phyloP scores from a whole-genome alignment of 2,113 vertebrate species.

The Oriolus oriolus region DNA sequence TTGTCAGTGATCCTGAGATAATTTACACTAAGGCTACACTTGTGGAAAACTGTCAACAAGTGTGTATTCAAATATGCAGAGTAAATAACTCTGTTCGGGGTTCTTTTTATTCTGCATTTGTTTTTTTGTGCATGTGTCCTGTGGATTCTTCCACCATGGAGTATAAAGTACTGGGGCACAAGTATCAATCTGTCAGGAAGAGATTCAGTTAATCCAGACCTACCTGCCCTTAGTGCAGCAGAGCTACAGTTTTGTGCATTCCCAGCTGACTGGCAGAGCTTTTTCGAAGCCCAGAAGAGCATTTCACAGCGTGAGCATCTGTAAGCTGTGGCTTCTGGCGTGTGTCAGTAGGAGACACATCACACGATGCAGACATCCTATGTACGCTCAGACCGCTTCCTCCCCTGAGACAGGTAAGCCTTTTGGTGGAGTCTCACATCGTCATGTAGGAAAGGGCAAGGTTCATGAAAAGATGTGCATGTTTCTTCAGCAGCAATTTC shows the following conservation, averaged over 20 bases:
- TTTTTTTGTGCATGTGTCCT: background rate
- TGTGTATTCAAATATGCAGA: background rate
- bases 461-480: fast-evolving
- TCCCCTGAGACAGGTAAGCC: background rate
- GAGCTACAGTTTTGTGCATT: background rate
- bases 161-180: background rate
- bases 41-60: background rate
- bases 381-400: fast-evolving
- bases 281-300: background rate
- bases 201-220: background rate
- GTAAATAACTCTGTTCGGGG: background rate
- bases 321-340: background rate
- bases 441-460: background rate
- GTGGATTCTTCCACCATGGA: background rate
- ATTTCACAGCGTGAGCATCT: background rate
- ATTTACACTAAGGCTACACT: background rate
- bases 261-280: background rate
- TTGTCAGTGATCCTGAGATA: background rate
- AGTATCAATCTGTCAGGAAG: background rate
- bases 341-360: background rate
- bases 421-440: background rate
- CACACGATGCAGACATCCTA: background rate
- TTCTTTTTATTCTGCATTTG: background rate
- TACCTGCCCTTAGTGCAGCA: background rate
- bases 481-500: background rate